Evolutionary conservation across 2,888 invertebrate species (phyloP), one percentile per base, ranked within the genome.

Genomic region (Oligia fasciuncula): DNA sequence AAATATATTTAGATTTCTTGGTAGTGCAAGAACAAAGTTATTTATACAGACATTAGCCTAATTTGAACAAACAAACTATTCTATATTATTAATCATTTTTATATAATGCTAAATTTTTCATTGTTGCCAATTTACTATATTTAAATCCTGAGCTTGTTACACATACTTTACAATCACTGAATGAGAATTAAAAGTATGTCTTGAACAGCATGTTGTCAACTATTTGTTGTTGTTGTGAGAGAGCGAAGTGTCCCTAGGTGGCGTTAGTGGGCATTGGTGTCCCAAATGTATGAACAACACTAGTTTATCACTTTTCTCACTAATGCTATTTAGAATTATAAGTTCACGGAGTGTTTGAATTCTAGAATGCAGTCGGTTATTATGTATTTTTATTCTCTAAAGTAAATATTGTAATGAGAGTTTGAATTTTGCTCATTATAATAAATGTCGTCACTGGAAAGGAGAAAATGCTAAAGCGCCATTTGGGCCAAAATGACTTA

Each of bases 81-180:
- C 49, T 82, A 75, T 86, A 83, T 86, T 85, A 87, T 87, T 87
- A 85, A 82, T 87, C 87, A 84, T 84, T 88, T 87, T 92, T 92
- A 92, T 89, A 90, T 80, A 81, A 84, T 89, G 89, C 90, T 88
- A 89, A 91, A 93, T 94, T 93, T 94, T 94, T 94, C 88, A 95
- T 94, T 95, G 96, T 96, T 96, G 96, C 95, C 95, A 96, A 96
- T 94, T 93, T 93, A 90, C 92, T 87, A 91, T 89, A 88, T 90
- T 88, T 90, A 89, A 83, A 89, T 83, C 83, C 84, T 82, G 89
- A 90, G 91, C 91, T 92, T 91, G 90, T 91, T 89, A 88, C 88
- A 88, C 79, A 79, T 84, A 84, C 76, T 83, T 80, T 82, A 87
- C 74, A 80, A 80, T 81, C 69, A 83, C 60, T 80, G 81, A 81